Conservation (phyloP, 2,113 vertebrate species). For the Caranx melampygus region DNA sequence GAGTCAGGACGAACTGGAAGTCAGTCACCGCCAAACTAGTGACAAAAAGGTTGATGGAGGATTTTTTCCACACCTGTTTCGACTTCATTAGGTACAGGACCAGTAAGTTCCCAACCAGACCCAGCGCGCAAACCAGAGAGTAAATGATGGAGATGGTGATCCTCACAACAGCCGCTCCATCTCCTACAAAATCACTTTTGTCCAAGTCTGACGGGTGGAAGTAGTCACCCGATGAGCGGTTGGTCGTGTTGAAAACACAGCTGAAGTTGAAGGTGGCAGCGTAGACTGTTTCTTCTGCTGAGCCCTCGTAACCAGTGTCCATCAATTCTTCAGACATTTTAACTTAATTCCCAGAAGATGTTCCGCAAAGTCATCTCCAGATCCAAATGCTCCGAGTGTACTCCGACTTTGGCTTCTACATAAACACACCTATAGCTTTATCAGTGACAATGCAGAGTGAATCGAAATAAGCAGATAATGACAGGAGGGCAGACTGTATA, state of each 20-base stretch:
- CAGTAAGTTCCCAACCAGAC: constrained; percentile 92
- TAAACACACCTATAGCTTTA: too few species aligned
- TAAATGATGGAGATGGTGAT: constrained; percentile 91
- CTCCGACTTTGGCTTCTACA: too few species aligned
- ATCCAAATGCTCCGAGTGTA: background rate
- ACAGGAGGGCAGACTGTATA: too few species aligned
- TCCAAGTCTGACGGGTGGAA: constrained; percentile 71
- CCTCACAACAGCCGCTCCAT: constrained; percentile 85
- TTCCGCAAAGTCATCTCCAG: background rate
- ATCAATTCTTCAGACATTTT: constrained; percentile 72
- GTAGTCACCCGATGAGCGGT: constrained; percentile 77
- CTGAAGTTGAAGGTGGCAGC: constrained; percentile 67
- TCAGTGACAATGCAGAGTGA: too few species aligned
- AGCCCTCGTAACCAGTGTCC: constrained; percentile 53
- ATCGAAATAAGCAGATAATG: background rate
- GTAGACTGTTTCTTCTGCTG: constrained; percentile 54
- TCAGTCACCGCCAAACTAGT: constrained; percentile 94
- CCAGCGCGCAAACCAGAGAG: constrained; percentile 93
- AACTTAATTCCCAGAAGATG: constrained; percentile 23
- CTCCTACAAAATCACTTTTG: constrained; percentile 78
- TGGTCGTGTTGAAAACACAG: constrained; percentile 79
- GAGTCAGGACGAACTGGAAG: constrained; percentile 95
- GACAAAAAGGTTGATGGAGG: constrained; percentile 95
- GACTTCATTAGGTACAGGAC: constrained; percentile 94
- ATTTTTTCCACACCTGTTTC: constrained; percentile 93